Base-by-base conservation (phyloP, 2,797 vertebrate genomes). In the Pangasius djambal region DNA sequence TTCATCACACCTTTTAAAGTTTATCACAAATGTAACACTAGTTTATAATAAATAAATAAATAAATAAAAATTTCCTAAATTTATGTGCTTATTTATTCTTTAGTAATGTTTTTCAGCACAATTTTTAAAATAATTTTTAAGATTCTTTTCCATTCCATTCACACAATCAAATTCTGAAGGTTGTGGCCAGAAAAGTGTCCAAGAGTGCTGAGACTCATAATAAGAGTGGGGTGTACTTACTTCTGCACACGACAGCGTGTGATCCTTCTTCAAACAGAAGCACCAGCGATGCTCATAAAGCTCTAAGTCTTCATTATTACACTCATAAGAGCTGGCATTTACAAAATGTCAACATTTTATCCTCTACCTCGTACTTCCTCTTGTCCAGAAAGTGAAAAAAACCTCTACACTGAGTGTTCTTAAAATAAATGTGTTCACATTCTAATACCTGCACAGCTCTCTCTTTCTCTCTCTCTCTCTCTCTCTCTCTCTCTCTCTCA, bases 261-360 rank as follows among this genome's bases (percentile, higher is more conserved):
- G 75, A 89, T 72, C 55, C 18, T n/a, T 18, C 67, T n/a, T 59
- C 69, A 83, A 88, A 88, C 86, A 70, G 59, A 48, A 31, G 55
- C 88, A 25, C 48, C n/a, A 63, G n/a, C 74, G 63, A 70, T 52
- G 8, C 70, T 74, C 81, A 67, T 44, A 65, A 86, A 88, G 57
- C 57, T 55, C 44, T 87, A 83, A 88, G 82, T 72, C 61, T 67
- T 79, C 89, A 15, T 81, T 57, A 88, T 48, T 40, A 82, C 70
- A 87, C 75, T 89, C 82, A 74, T 88, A 86, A 88, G 61, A 87
- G 55, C 82, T 89, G 91, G 61, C 91, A 86, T 91, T 90, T 89
- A 83, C 67, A 6, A 90, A 92, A 92, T 88, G 89, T 88, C 89
- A 89, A 87, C 74, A 90, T 70, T 86, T 79, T 87, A 87, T 82